Evolutionary conservation across 53 echinoderm and acorn worm genomes (phyloP).

Genomic region (Actinopyga echinites): DNA sequence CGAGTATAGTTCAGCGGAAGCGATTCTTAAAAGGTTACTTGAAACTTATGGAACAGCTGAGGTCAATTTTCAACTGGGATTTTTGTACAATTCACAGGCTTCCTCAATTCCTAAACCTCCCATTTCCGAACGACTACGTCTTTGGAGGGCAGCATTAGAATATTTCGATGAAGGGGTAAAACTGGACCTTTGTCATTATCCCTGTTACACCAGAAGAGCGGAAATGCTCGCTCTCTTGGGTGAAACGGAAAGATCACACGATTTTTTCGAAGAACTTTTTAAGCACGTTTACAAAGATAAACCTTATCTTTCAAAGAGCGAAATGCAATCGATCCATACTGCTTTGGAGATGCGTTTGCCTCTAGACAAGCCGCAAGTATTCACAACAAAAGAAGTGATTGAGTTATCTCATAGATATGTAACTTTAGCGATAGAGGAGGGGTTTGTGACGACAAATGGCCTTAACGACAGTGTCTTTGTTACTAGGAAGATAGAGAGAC

Average conservation of each 20-base stretch:
- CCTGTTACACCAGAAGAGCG: neutral
- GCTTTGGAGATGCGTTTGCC: neutral
- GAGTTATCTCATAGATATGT: neutral
- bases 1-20: neutral
- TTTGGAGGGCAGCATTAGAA: neutral
- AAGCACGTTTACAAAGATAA: neutral
- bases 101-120: no score
- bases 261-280: neutral
- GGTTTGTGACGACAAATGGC: no score
- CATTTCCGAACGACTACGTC: no score
- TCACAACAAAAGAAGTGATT: neutral
- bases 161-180: neutral
- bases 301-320: neutral
- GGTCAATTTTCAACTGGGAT: neutral
- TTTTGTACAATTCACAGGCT: neutral
- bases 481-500: neutral
- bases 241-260: neutral
- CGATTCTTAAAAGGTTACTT: neutral
- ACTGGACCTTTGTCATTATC: constrained; percentile 12
- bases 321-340: neutral
- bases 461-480: neutral
- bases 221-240: neutral
- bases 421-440: neutral
- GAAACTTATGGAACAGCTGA: neutral
- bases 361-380: neutral